Conservation (phyloP, 1,140 invertebrate genomes). For the Drosophila ironensis region DNA sequence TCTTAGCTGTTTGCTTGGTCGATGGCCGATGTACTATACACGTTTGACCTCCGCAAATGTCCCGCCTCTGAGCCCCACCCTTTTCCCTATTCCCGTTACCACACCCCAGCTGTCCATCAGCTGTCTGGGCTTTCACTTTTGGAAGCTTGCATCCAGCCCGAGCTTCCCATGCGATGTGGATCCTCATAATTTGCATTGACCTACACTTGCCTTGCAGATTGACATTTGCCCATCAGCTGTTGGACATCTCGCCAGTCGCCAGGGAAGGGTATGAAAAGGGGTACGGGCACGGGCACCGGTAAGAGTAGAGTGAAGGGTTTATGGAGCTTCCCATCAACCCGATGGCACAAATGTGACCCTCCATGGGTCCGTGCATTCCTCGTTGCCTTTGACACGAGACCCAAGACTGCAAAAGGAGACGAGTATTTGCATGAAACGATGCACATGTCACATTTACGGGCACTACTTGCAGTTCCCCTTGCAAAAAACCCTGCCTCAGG, state of each 20-base stretch:
- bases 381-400: conserved; percentile 8
- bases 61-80: neutral
- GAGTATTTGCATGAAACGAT: neutral
- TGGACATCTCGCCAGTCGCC: conserved; percentile 38
- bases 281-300: neutral
- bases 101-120: conserved; percentile 3
- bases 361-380: neutral
- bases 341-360: neutral
- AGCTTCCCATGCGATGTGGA: conserved; percentile 4
- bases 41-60: too few relatives aligned
- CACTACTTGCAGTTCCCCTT: neutral
- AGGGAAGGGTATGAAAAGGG: neutral
- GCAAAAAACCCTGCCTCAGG: too few relatives aligned
- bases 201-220: conserved; percentile 32
- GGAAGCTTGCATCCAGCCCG: neutral
- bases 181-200: conserved; percentile 51
- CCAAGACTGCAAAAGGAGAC: neutral
- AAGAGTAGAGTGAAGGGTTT: too few relatives aligned
- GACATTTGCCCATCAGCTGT: conserved; percentile 32
- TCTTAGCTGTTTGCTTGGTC: conserved; percentile 29
- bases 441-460: conserved; percentile 23
- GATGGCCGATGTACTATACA: conserved; percentile 36
- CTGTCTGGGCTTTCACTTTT: conserved; percentile 11
- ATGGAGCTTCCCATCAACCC: neutral
- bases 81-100: neutral